phyloP scores from a whole-genome alignment of 2,113 vertebrate species.

The Panthera tigris region DNA sequence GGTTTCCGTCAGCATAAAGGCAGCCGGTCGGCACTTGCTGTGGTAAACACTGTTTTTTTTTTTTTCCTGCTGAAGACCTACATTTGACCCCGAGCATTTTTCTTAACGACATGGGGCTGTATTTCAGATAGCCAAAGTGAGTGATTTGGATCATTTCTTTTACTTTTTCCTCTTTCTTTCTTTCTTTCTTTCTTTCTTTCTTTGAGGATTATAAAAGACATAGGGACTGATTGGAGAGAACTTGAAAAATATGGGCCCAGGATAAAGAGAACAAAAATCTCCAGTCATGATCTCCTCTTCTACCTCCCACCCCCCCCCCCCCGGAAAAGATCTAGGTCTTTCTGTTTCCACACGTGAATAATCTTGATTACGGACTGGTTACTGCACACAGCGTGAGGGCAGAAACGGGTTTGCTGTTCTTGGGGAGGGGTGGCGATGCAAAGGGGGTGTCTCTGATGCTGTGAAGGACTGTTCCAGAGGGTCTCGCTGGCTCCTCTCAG shows the following conservation, averaged over 20 bases:
- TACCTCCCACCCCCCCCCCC: too few relatives aligned
- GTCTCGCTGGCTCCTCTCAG: not conserved
- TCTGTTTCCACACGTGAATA: not conserved
- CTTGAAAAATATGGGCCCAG: not conserved
- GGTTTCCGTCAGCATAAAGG: not conserved
- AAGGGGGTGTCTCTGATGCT: not conserved
- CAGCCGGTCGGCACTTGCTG: not conserved
- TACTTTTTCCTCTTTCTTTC: too few relatives aligned
- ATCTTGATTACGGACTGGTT: accelerated
- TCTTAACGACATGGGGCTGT: not conserved
- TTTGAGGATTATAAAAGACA: too few relatives aligned
- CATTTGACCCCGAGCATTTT: not conserved
- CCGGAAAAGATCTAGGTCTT: accelerated
- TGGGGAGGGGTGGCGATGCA: not conserved
- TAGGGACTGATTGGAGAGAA: not conserved
- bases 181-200: too few relatives aligned
- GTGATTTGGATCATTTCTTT: not conserved
- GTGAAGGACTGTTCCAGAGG: not conserved
- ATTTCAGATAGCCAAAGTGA: not conserved
- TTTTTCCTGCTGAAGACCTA: too few relatives aligned
- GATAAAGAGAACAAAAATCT: not conserved
- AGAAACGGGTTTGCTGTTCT: not conserved
- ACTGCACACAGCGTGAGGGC: not conserved
- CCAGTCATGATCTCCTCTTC: too few relatives aligned
- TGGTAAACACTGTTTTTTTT: accelerated